phyloP scores from a whole-genome alignment of 2,113 vertebrate genomes.

The Eidolon helvum region DNA sequence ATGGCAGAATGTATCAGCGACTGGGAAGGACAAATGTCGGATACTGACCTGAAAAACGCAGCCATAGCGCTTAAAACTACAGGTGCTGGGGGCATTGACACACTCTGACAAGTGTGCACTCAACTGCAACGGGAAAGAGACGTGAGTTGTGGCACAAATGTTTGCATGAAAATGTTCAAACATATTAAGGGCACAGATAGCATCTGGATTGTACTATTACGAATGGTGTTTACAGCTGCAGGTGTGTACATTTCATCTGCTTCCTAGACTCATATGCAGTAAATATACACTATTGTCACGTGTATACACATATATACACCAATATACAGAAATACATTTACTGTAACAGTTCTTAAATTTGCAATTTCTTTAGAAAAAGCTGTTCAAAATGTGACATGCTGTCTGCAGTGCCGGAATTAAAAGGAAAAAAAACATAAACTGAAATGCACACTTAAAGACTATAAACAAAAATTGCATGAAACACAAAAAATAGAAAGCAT shows the following conservation, averaged over 20 bases:
- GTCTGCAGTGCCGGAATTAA: constrained; percentile 73
- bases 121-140: constrained; percentile 90
- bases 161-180: constrained; percentile 83
- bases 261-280: constrained; percentile 63
- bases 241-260: constrained; percentile 72
- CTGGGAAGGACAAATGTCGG: constrained; percentile 82
- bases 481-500: constrained; percentile 77
- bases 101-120: constrained; percentile 94
- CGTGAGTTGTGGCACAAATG: constrained; percentile 86
- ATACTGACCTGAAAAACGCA: constrained; percentile 97
- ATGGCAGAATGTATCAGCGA: constrained; percentile 82
- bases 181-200: constrained; percentile 80
- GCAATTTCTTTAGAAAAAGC: constrained; percentile 70
- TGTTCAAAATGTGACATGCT: constrained; percentile 79
- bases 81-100: constrained; percentile 97
- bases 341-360: constrained; percentile 74
- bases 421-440: constrained; percentile 73
- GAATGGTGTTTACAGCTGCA: constrained; percentile 61
- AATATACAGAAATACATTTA: constrained; percentile 83
- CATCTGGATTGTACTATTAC: constrained; percentile 51
- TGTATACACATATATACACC: constrained; percentile 78
- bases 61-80: constrained; percentile 95
- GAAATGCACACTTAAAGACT: constrained; percentile 79
- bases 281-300: constrained; percentile 76
- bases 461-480: constrained; percentile 82